Conservation (phyloP, 2,797 vertebrate species). For the Enteromius anoplus region DNA sequence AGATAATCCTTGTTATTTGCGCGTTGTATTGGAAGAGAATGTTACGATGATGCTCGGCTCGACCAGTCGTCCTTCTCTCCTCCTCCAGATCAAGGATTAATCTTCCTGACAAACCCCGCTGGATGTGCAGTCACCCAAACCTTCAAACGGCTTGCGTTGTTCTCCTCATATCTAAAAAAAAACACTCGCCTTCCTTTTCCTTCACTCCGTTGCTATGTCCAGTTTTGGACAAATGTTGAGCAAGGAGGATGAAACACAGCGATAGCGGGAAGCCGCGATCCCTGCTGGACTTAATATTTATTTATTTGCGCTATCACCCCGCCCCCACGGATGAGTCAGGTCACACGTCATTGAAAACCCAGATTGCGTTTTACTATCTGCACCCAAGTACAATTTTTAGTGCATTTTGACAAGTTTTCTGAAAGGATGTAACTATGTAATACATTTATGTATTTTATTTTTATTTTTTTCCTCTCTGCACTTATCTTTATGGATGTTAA, state of each 20-base stretch:
- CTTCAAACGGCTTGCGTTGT: slow-evolving; percentile 55
- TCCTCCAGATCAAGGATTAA: slow-evolving; percentile 72
- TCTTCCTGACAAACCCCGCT: slow-evolving; percentile 62
- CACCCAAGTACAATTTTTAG: no score
- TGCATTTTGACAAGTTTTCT: no score
- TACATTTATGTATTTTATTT: no score
- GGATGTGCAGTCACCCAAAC: slow-evolving; percentile 50
- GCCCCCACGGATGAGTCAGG: slow-evolving; percentile 76
- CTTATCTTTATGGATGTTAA: no score
- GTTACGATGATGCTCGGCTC: slow-evolving; percentile 54
- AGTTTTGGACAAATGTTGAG: slow-evolving; percentile 54
- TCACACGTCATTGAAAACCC: slow-evolving; percentile 74
- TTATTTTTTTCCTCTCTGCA: no score
- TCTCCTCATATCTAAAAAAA: slow-evolving; percentile 60
- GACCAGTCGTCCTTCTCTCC: slow-evolving; percentile 64
- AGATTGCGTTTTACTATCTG: slow-evolving; percentile 51
- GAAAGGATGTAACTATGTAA: no score
- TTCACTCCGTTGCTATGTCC: slow-evolving; percentile 53
- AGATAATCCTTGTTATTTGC: slow-evolving; percentile 20
- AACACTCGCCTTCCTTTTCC: slow-evolving; percentile 42
- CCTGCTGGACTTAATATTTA: slow-evolving; percentile 60
- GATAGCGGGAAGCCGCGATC: slow-evolving; percentile 55
- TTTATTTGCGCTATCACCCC: slow-evolving; percentile 67
- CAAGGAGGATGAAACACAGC: slow-evolving; percentile 54
- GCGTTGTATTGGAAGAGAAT: slow-evolving; percentile 52